Conservation (phyloP, 37 sponge, comb jelly and placozoan genomes). For the Halisarca cf. caerulea region DNA sequence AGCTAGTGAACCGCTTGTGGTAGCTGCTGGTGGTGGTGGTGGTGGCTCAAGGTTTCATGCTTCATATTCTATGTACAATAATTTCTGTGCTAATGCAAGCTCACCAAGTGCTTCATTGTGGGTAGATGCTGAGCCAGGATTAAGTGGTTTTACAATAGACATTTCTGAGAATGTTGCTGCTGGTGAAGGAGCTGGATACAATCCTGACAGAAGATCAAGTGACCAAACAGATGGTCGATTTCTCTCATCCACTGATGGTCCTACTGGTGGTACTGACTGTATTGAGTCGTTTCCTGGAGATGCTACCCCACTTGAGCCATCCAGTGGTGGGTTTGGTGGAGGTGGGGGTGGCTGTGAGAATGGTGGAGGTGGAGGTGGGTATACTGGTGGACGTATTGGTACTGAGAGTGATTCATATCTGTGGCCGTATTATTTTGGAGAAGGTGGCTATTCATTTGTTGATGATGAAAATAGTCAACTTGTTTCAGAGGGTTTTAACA, state of each 20-base stretch:
- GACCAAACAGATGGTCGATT: background rate
- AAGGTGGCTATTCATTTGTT: constrained; percentile 29
- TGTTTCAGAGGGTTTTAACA: background rate
- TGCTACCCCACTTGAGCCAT: background rate
- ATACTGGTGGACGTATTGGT: constrained; percentile 15
- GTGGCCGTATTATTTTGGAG: background rate
- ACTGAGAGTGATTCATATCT: too few relatives aligned
- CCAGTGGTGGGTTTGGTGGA: constrained; percentile 40
- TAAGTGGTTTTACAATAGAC: background rate
- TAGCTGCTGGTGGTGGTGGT: constrained; percentile 11
- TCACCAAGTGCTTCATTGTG: background rate
- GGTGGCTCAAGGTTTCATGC: background rate
- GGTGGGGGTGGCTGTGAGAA: constrained; percentile 46
- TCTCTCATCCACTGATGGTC: background rate
- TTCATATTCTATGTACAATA: background rate
- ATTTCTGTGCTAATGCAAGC: background rate
- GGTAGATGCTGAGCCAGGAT: background rate
- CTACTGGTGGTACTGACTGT: background rate
- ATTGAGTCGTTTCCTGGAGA: background rate
- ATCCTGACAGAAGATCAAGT: background rate
- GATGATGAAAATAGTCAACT: background rate
- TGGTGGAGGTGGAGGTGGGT: constrained; percentile 52
- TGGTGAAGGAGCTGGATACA: constrained; percentile 13
- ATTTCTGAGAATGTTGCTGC: background rate
- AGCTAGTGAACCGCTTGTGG: background rate